These are phyloP conservation scores for Stegodyphus dumicola DNA, from an alignment of 1,140 invertebrate genomes.

Conservation along the genomic window DNA sequence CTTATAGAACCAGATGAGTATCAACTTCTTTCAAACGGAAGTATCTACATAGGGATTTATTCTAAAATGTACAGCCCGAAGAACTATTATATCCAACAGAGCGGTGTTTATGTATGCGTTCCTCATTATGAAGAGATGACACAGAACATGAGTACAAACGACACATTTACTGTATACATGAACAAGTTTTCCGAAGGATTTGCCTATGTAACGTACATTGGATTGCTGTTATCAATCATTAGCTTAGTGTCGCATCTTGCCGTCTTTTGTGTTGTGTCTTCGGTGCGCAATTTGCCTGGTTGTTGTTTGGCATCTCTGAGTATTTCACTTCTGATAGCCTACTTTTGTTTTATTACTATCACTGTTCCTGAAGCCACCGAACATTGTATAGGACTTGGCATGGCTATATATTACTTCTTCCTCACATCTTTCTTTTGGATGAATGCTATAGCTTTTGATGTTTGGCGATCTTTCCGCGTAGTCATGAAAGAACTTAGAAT, in stretches of 20 bases:
- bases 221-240: constrained; percentile 70
- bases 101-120: constrained; percentile 35
- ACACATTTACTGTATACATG: not conserved
- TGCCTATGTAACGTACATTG: constrained; percentile 69
- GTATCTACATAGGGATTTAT: constrained; percentile 27
- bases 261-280: constrained; percentile 69
- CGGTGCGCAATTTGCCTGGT: constrained; percentile 71
- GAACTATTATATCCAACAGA: not conserved
- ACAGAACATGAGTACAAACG: not conserved
- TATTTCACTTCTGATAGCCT: constrained; percentile 70
- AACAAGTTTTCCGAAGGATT: constrained; percentile 62
- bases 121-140: constrained; percentile 19
- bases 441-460: constrained; percentile 74
- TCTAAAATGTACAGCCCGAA: not conserved
- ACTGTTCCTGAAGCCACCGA: constrained; percentile 61
- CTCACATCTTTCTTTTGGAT: constrained; percentile 75
- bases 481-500: constrained; percentile 71
- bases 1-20: constrained; percentile 17
- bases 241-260: constrained; percentile 70
- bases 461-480: constrained; percentile 71
- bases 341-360: constrained; percentile 69
- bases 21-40: constrained; percentile 9
- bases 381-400: constrained; percentile 68
- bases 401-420: constrained; percentile 72
- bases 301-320: constrained; percentile 72